Evolutionary conservation across 2,113 vertebrate genomes (phyloP).

Genomic region (Antechinus stuartii): DNA sequence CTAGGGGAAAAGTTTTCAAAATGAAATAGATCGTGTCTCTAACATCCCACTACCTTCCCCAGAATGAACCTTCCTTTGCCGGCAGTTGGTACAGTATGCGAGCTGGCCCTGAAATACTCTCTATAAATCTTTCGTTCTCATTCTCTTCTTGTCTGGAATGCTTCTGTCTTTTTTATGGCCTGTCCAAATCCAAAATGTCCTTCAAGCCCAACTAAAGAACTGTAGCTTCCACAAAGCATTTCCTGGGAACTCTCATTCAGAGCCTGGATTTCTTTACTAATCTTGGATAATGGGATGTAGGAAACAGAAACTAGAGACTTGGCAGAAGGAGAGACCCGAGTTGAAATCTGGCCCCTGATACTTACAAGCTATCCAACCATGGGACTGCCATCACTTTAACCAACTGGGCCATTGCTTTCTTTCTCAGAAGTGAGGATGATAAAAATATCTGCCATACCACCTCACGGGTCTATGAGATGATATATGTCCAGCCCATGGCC

Average conservation of each 20-base stretch:
- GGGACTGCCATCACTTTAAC: neutral
- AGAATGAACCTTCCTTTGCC: neutral
- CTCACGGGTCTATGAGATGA: neutral
- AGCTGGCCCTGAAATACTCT: neutral
- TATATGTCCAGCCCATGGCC: neutral
- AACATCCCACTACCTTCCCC: neutral
- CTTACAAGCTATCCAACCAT: neutral
- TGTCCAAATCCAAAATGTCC: neutral
- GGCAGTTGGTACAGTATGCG: neutral
- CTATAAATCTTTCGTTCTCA: neutral
- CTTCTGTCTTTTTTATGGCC: neutral
- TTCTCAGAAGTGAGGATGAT: neutral
- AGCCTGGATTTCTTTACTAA: neutral
- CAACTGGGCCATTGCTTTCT: neutral
- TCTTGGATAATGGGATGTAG: neutral
- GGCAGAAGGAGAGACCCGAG: neutral
- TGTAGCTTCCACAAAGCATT: neutral
- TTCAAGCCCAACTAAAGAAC: neutral
- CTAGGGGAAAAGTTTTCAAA: neutral
- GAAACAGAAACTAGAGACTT: neutral
- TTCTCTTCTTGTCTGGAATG: neutral
- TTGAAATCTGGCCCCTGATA: neutral
- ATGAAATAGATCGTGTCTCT: neutral
- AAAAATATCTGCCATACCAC: neutral
- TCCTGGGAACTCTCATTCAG: neutral